Evolutionary conservation across 2,113 vertebrate species (phyloP), one percentile per base, ranked within the genome.

Genomic region (Burhinus oedicnemus): DNA sequence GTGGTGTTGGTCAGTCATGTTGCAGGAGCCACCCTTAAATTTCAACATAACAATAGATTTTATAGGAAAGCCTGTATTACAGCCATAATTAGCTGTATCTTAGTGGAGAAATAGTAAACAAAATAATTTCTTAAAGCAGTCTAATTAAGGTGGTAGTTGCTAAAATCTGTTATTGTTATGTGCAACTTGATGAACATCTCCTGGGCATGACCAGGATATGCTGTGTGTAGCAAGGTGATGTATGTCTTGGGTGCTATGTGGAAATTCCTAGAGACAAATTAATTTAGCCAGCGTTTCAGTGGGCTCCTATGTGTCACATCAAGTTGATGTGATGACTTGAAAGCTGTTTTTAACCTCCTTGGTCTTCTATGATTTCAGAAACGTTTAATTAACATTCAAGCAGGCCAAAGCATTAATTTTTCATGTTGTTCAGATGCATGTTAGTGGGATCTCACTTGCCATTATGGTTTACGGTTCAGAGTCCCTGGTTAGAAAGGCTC

Each of bases 371-470:
- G 34, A 42, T 52, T 44, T 75, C 66, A 89, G 49, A 76, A 71
- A 15, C 4, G 16, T 8, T 17, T 11, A 17, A 79, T 65, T 78
- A 78, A 61, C 36, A 20, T 27, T 54, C 44, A 20, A 5, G 36
- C 29, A 38, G 72, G 32, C 13, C 30, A 11, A 12, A 44, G 8
- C 6, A 2, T 11, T 44, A 17, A 10, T 57, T 80, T 79, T 74
- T 42, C 17, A 0, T 4, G 19, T 57, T 7, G 10, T 17, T 86
- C 54, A 11, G 34, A 8, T 32, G 25, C 0, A 1, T 9, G 30
- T 38, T 11, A 8, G 51, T 27, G 66, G 23, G 34, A 11, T 81
- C 25, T 62, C n/a, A 5, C 26, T n/a, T 19, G 52, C 51, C 16
- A 3, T 30, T 47, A 30, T 14, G 60, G 27, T 44, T n/a, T 15